Conservation (phyloP, 2,797 vertebrate species). For the Artibeus lituratus region DNA sequence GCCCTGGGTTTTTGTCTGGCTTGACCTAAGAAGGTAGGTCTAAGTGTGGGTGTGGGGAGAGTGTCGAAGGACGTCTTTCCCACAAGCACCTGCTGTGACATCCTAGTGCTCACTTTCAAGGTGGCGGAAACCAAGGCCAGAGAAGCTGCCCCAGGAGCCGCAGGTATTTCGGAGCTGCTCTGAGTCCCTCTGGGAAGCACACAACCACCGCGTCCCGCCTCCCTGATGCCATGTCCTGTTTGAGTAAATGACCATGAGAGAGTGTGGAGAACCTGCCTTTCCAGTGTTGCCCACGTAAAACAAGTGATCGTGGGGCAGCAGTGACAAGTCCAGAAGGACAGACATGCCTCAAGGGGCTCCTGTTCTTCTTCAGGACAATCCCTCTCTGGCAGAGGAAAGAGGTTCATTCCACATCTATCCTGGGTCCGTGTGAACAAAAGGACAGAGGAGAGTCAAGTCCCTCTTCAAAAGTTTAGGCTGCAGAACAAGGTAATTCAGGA, state of each 20-base stretch:
- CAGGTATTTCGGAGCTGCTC: fast-evolving
- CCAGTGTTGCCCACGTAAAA: neutral
- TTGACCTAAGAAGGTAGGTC: neutral
- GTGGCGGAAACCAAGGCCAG: neutral
- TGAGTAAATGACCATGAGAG: neutral
- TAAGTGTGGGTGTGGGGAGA: neutral
- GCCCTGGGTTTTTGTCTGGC: neutral
- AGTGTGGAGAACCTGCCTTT: fast-evolving
- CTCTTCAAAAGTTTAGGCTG: neutral
- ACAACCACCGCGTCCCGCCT: fast-evolving
- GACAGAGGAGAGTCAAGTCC: neutral
- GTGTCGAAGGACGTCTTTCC: fast-evolving
- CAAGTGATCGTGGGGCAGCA: too few relatives aligned
- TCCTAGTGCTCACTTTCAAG: fast-evolving
- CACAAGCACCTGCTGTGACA: fast-evolving
- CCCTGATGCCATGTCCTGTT: neutral
- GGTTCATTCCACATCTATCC: fast-evolving
- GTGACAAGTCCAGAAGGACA: neutral
- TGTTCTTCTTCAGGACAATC: too few relatives aligned
- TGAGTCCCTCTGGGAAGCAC: too few relatives aligned
- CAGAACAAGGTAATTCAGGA: fast-evolving
- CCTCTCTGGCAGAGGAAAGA: neutral
- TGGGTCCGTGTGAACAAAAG: neutral
- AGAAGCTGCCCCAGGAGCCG: neutral
- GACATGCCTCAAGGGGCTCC: fast-evolving